phyloP scores from a whole-genome alignment of 2,113 vertebrate species.

The Spermophilus dauricus region DNA sequence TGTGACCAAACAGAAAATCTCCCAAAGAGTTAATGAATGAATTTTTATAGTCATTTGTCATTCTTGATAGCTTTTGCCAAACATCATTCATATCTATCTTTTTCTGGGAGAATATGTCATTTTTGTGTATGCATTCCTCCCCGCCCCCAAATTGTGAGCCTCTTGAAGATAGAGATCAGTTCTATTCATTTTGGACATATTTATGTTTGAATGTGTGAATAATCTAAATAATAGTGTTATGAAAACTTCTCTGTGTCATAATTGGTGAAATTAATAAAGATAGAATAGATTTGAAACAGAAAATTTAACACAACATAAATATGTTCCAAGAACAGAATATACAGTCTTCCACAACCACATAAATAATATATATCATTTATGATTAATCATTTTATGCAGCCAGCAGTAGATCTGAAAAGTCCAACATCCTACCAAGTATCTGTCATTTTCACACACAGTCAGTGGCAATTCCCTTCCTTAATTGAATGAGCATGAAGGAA shows the following conservation, averaged over 20 bases:
- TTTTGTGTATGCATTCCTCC: not conserved
- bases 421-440: not conserved
- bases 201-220: not conserved
- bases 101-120: not conserved
- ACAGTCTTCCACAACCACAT: not conserved
- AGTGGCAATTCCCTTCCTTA: not conserved
- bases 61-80: not conserved
- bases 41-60: not conserved
- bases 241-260: not conserved
- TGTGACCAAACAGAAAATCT: not conserved
- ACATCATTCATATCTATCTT: not conserved
- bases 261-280: not conserved
- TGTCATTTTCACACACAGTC: not conserved
- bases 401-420: not conserved
- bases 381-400: not conserved
- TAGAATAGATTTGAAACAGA: not conserved
- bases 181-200: not conserved
- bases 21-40: not conserved
- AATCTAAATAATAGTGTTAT: constrained; percentile 21
- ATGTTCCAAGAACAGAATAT: not conserved
- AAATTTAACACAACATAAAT: not conserved
- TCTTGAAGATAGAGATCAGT: not conserved
- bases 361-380: not conserved
- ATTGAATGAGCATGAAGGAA: not conserved
- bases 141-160: not conserved